A percentile compares a stretch with the other conserved stretches of the same genome.
phyloP scores from a whole-genome alignment of 2,888 invertebrate species.

The Brachypterus glaber region DNA sequence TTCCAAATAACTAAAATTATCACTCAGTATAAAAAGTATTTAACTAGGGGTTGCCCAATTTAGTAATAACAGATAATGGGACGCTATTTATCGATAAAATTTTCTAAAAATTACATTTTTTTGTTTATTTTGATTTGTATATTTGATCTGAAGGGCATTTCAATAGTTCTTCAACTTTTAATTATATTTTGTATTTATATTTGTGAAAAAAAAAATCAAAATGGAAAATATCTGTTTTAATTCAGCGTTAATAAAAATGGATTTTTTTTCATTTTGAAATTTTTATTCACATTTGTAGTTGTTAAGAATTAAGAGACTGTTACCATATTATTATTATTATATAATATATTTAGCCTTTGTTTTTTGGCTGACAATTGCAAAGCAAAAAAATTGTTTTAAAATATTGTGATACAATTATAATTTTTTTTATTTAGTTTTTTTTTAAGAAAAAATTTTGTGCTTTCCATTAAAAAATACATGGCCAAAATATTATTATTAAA shows the following conservation, averaged over 20 bases:
- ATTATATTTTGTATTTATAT: slow-evolving; percentile 14
- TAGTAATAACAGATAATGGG: too few relatives aligned
- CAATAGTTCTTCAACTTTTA: too few relatives aligned
- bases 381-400: slow-evolving; percentile 37
- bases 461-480: slow-evolving; percentile 31
- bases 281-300: slow-evolving; percentile 36
- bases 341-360: slow-evolving; percentile 28
- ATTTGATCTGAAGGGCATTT: slow-evolving; percentile 17
- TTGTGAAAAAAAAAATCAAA: slow-evolving; percentile 6
- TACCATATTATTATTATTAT: slow-evolving; percentile 37
- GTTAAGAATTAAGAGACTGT: slow-evolving; percentile 43
- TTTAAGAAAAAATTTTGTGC: slow-evolving; percentile 31
- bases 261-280: slow-evolving; percentile 9
- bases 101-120: too few relatives aligned
- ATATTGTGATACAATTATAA: slow-evolving; percentile 41
- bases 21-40: too few relatives aligned
- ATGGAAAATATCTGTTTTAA: too few relatives aligned
- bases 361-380: slow-evolving; percentile 35
- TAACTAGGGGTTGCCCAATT: too few relatives aligned
- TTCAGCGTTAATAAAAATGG: too few relatives aligned
- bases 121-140: slow-evolving; percentile 29
- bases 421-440: slow-evolving; percentile 30
- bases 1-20: too few relatives aligned
- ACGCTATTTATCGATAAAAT: too few relatives aligned
- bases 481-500: slow-evolving; percentile 32